phyloP scores from a whole-genome alignment of 2,888 invertebrate genomes.

The Acrobasis suavella region DNA sequence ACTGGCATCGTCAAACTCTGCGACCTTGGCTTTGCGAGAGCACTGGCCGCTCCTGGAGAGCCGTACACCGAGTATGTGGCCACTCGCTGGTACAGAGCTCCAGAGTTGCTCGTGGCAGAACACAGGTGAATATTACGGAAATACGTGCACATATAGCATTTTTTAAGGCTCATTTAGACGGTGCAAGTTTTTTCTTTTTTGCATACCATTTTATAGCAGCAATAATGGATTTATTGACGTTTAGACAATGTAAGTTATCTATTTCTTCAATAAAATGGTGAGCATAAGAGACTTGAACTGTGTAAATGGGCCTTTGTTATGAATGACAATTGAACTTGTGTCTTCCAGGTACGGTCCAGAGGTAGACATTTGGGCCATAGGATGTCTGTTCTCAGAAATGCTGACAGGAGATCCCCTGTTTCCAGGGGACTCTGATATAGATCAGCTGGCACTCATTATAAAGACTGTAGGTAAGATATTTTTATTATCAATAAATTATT shows the following conservation, averaged over 20 bases:
- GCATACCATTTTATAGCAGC: no score
- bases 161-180: no score
- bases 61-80: conserved; percentile 95
- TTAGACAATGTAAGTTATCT: no score
- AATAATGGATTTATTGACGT: no score
- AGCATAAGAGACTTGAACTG: no score
- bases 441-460: conserved; percentile 92
- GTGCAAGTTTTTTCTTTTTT: no score
- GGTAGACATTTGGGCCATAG: conserved; percentile 94
- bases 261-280: no score
- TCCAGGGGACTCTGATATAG: conserved; percentile 95
- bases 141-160: no score
- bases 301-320: no score
- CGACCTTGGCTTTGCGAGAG: conserved; percentile 93
- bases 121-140: conserved; percentile 71
- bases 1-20: conserved; percentile 93
- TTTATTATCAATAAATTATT: not conserved
- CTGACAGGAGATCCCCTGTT: conserved; percentile 92
- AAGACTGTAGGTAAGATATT: conserved; percentile 86
- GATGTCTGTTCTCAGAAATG: conserved; percentile 93
- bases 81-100: conserved; percentile 94
- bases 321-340: not conserved
- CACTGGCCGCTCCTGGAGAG: conserved; percentile 87
- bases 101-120: conserved; percentile 92
- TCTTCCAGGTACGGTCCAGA: conserved; percentile 83